A percentile compares a stretch with the other conserved stretches of the same genome.
These are phyloP conservation scores for Connochaetes taurinus DNA, from an alignment of 2,113 vertebrate genomes.

Conservation along the genomic window DNA sequence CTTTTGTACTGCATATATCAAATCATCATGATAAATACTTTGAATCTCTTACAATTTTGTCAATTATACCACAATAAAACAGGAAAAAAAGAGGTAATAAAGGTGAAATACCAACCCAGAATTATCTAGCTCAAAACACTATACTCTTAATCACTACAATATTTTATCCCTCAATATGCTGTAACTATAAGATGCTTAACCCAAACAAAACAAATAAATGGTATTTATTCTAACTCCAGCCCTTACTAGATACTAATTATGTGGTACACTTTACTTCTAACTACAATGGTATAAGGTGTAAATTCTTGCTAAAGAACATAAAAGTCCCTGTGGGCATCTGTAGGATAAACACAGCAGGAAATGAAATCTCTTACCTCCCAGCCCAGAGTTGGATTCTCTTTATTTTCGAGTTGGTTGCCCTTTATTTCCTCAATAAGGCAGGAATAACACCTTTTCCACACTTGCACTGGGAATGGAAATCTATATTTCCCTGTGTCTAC, in stretches of 20 bases:
- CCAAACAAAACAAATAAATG: neutral
- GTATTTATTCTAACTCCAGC: neutral
- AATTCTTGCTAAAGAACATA: neutral
- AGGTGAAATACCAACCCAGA: neutral
- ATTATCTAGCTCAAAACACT: neutral
- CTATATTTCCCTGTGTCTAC: neutral
- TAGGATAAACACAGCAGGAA: neutral
- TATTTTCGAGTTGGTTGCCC: neutral
- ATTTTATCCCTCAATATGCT: neutral
- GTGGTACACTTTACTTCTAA: neutral
- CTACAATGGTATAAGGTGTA: neutral
- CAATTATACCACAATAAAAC: neutral
- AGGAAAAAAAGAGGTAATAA: neutral
- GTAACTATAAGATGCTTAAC: neutral
- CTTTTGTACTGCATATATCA: neutral
- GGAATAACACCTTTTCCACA: neutral
- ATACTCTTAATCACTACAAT: neutral
- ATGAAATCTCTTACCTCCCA: neutral
- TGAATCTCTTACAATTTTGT: neutral
- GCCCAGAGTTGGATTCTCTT: neutral
- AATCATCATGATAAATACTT: neutral
- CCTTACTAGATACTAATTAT: neutral
- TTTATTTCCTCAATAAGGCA: neutral
- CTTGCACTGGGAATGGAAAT: neutral
- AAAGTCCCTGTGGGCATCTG: neutral